phyloP scores from a whole-genome alignment of 2,113 vertebrate genomes.

The Dolichotis patagonum region DNA sequence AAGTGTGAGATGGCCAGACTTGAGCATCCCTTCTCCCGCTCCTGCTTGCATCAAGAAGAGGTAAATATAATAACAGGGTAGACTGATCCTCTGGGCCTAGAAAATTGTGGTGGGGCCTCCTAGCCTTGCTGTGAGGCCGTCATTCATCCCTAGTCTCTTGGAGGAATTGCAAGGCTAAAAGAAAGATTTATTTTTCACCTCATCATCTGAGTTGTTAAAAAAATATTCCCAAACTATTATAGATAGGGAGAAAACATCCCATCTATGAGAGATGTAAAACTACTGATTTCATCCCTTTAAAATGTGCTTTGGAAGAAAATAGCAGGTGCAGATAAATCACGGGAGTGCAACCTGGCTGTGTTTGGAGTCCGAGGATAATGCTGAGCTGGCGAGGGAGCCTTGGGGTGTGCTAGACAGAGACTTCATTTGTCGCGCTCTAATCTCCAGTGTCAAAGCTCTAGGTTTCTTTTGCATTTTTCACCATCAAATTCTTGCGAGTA shows the following conservation, averaged over 20 bases:
- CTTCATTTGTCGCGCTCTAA: neutral
- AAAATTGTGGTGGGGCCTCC: neutral
- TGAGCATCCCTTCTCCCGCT: fast-evolving
- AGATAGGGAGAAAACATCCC: slow-evolving; percentile 2
- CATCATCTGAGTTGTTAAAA: slow-evolving; percentile 52
- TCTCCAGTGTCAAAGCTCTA: neutral
- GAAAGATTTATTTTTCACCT: slow-evolving; percentile 41
- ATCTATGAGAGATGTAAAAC: slow-evolving; percentile 50
- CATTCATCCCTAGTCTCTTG: neutral
- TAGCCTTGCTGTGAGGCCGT: neutral
- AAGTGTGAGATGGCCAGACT: neutral
- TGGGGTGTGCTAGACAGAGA: neutral
- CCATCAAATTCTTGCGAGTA: slow-evolving; percentile 50
- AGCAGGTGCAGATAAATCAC: neutral
- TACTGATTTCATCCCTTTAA: slow-evolving; percentile 35
- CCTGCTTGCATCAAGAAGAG: neutral
- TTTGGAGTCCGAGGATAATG: neutral
- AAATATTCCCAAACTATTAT: slow-evolving; percentile 43
- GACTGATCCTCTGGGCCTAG: fast-evolving
- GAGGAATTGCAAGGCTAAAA: neutral
- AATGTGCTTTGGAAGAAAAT: neutral
- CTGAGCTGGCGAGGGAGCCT: fast-evolving
- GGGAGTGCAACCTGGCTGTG: neutral
- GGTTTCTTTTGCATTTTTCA: slow-evolving; percentile 11
- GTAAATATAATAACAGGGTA: no score